Percentiles rank a stretch among this genome's conserved stretches.
phyloP scores from a whole-genome alignment of 2,113 vertebrate species.

The Chrysemys picta region DNA sequence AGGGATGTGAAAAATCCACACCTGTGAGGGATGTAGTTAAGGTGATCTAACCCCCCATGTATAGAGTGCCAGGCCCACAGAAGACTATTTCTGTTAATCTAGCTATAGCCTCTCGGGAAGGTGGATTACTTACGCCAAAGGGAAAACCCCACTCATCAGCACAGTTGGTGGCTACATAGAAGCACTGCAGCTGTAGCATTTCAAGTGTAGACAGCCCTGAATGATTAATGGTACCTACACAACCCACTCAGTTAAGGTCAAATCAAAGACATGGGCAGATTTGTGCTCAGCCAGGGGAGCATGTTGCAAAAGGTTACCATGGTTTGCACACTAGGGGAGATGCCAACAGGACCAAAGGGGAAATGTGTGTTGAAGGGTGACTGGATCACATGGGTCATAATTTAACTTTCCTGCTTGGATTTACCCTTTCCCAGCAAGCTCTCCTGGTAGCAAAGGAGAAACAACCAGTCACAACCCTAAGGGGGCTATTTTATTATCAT shows the following conservation, averaged over 20 bases:
- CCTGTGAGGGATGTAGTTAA: background rate
- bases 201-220: background rate
- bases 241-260: background rate
- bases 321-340: background rate
- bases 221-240: background rate
- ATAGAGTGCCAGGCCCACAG: background rate
- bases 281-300: background rate
- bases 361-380: background rate
- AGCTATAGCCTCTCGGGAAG: background rate
- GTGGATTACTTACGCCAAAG: background rate
- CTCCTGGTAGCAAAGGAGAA: background rate
- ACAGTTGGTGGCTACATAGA: background rate
- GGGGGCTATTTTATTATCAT: background rate
- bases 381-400: background rate
- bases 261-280: background rate
- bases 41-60: background rate
- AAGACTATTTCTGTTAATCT: background rate
- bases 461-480: background rate
- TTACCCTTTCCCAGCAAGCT: background rate
- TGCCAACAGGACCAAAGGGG: background rate
- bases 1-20: background rate
- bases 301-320: background rate
- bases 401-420: background rate
- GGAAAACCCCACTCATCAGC: background rate
- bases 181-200: background rate